Evolutionary conservation across 2,113 vertebrate species (phyloP).

Genomic region (Ahaetulla prasina): DNA sequence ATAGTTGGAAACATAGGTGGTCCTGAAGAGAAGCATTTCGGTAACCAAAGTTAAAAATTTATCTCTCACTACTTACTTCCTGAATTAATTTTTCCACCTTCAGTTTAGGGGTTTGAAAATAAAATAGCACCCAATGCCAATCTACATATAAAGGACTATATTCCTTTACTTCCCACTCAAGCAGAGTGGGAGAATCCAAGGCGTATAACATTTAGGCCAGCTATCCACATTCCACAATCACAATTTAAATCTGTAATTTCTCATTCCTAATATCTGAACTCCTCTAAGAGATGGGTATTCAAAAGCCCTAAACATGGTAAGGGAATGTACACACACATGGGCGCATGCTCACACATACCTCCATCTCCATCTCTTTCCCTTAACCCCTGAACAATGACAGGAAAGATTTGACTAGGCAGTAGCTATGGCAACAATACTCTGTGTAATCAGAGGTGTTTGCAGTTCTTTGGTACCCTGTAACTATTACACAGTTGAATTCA

Average conservation of each 20-base stretch:
- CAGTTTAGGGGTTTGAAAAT: neutral
- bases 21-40: neutral
- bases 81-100: neutral
- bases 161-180: neutral
- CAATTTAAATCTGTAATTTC: neutral
- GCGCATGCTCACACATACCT: neutral
- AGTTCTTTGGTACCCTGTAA: neutral
- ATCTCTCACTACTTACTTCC: neutral
- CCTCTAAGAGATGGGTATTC: neutral
- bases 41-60: neutral
- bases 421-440: neutral
- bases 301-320: neutral
- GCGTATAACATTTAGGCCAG: neutral
- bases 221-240: neutral
- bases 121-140: neutral
- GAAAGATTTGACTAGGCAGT: neutral
- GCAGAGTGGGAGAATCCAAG: neutral
- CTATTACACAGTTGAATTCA: neutral
- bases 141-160: neutral
- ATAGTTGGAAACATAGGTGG: neutral
- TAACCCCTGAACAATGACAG: neutral
- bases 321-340: neutral
- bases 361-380: neutral
- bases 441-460: neutral
- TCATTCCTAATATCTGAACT: neutral